Evolutionary conservation across 2,888 invertebrate genomes (phyloP).

Genomic region (Eulithis testata): DNA sequence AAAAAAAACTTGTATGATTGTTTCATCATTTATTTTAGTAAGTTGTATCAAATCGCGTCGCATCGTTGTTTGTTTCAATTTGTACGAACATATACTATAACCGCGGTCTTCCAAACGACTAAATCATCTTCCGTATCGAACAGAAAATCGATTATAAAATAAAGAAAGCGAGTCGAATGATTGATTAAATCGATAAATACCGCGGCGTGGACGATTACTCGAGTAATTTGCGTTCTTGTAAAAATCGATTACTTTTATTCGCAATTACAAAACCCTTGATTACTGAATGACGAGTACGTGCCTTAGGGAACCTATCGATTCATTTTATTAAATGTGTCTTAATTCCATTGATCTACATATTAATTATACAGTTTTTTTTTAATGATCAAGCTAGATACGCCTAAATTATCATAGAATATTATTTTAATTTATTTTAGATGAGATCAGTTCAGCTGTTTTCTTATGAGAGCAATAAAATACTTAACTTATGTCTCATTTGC

Average conservation of each 20-base stretch:
- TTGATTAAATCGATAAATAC: slow-evolving; percentile 50
- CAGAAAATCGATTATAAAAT: slow-evolving; percentile 36
- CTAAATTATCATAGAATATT: too few relatives aligned
- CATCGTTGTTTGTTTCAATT: slow-evolving; percentile 23
- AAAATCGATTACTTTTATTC: slow-evolving; percentile 56
- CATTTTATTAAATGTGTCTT: slow-evolving; percentile 12
- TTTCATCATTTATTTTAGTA: neutral
- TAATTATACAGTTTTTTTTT: slow-evolving; percentile 5
- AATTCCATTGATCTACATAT: slow-evolving; percentile 11
- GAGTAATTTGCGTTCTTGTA: slow-evolving; percentile 44
- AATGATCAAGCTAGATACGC: neutral
- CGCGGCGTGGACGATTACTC: slow-evolving; percentile 40
- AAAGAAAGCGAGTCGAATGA: slow-evolving; percentile 45
- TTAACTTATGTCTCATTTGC: too few relatives aligned
- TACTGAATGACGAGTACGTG: slow-evolving; percentile 45
- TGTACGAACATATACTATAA: slow-evolving; percentile 7
- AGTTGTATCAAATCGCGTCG: neutral
- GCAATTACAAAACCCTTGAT: slow-evolving; percentile 61
- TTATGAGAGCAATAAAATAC: too few relatives aligned
- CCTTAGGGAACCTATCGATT: slow-evolving; percentile 16
- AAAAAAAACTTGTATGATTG: too few relatives aligned
- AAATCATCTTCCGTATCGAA: slow-evolving; percentile 33
- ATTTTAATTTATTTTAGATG: too few relatives aligned
- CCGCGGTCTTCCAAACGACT: slow-evolving; percentile 22
- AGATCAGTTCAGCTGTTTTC: too few relatives aligned